Evolutionary conservation across 2,797 vertebrate genomes (phyloP).

Genomic region (Lacerta agilis): DNA sequence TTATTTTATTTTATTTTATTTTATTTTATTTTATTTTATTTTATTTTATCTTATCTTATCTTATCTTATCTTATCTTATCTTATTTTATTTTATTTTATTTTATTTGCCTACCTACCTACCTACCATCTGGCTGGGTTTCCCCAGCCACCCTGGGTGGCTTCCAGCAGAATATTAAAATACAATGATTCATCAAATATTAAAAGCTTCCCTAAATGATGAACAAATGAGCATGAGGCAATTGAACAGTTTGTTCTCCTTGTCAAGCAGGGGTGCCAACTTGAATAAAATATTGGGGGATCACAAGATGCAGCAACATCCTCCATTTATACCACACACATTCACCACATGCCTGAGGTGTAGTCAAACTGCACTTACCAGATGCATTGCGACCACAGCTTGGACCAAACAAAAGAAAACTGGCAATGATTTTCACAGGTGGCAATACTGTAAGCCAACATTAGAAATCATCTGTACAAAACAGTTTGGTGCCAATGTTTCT

Average conservation of each 20-base stretch:
- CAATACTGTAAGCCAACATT: neutral
- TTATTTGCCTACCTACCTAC: no score
- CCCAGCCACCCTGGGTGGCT: no score
- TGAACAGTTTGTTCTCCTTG: neutral
- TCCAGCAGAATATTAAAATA: no score
- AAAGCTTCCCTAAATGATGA: no score
- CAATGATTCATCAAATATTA: no score
- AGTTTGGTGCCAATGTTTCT: neutral
- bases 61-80: no score
- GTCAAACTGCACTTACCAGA: neutral
- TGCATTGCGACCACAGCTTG: neutral
- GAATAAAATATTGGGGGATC: neutral
- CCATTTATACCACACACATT: neutral
- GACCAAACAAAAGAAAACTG: neutral
- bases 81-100: no score
- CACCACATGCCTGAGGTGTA: neutral
- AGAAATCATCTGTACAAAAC: neutral
- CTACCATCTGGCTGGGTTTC: no score
- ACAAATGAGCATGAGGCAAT: neutral
- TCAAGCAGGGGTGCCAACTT: neutral
- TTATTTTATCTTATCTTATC: no score
- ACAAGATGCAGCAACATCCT: neutral
- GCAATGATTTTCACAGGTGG: neutral
- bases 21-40: no score
- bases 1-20: no score